Evolutionary conservation across 2,888 invertebrate genomes (phyloP), one percentile per base, ranked within the genome.

Genomic region (Philopedon plagiatum): DNA sequence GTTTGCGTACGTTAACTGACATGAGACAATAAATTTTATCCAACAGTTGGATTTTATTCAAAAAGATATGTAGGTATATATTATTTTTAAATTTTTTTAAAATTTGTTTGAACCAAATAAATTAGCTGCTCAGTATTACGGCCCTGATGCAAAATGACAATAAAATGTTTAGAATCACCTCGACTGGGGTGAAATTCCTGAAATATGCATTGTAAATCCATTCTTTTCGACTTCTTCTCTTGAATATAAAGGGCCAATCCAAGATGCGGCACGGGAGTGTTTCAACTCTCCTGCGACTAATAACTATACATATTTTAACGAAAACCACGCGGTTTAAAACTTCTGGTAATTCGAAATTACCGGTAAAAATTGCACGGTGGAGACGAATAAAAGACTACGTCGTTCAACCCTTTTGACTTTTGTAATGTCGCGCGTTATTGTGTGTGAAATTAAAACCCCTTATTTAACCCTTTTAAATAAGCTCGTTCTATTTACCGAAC

Each of bases 371-470:
- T 76, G 82, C 78, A 80, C 85, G 77, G 81, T 80, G 71, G 84
- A 84, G 85, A 81, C 83, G 78, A 76, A 84, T 85, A 85, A 85
- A 85, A 83, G 75, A 75, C 75, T 71, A 73, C 80, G 80, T 83
- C 83, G 82, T 83, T 83, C 65, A 70, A 70, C 74, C 70, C 70
- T 74, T 70, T 71, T 18, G 66, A 34, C 66, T 74, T 74, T 74
- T 74, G 70, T 62, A 67, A 74, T 19, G 62, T 61, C 77, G 80
- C 75, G 80, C 79, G 84, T 85, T 85, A 86, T 86, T 85, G 86
- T 82, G 86, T 86, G 86, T 86, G 85, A 86, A 86, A 86, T 86
- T 86, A 85, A 84, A 85, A 84, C 81, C 81, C 77, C 82, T 82
- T 82, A 82, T 81, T 82, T 77, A 83, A 83, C 83, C 84, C 84